These are phyloP conservation scores for Notarius lentiginosus DNA, from an alignment of 2,113 vertebrate genomes.

Conservation along the genomic window DNA sequence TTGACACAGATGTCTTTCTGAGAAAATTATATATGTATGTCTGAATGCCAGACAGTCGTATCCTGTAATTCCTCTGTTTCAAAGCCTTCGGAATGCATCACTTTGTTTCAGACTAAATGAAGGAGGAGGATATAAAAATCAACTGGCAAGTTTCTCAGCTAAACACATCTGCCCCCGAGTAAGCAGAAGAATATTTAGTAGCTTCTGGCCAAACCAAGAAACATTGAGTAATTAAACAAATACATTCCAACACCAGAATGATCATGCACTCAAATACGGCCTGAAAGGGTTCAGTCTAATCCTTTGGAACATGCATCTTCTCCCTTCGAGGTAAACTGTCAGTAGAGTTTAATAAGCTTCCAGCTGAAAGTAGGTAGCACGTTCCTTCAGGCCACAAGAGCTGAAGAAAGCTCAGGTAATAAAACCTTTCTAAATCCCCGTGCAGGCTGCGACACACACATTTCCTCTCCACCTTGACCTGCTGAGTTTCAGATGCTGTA, in stretches of 20 bases:
- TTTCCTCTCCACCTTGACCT: slow-evolving; percentile 29
- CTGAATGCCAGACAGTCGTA: slow-evolving; percentile 12
- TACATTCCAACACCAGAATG: neutral
- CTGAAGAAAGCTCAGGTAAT: slow-evolving; percentile 42
- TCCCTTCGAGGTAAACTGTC: neutral
- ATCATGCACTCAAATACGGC: neutral
- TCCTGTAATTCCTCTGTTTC: slow-evolving; percentile 26
- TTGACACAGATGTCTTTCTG: neutral
- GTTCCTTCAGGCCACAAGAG: slow-evolving; percentile 13
- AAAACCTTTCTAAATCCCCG: slow-evolving; percentile 22
- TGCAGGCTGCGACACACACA: neutral
- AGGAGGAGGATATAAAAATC: neutral
- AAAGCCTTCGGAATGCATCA: slow-evolving; percentile 12
- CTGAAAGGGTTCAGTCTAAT: neutral
- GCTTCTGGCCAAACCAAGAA: neutral
- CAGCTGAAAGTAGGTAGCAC: slow-evolving; percentile 35
- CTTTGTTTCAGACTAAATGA: slow-evolving; percentile 11
- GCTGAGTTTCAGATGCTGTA: slow-evolving; percentile 21
- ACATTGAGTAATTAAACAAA: neutral
- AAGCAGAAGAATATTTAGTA: neutral
- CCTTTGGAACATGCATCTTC: neutral
- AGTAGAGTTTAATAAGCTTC: slow-evolving; percentile 29
- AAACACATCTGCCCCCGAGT: neutral
- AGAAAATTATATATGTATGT: slow-evolving; percentile 35
- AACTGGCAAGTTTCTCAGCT: neutral